phyloP scores from a whole-genome alignment of 2,888 invertebrate genomes.

The Cheilosia impressa region DNA sequence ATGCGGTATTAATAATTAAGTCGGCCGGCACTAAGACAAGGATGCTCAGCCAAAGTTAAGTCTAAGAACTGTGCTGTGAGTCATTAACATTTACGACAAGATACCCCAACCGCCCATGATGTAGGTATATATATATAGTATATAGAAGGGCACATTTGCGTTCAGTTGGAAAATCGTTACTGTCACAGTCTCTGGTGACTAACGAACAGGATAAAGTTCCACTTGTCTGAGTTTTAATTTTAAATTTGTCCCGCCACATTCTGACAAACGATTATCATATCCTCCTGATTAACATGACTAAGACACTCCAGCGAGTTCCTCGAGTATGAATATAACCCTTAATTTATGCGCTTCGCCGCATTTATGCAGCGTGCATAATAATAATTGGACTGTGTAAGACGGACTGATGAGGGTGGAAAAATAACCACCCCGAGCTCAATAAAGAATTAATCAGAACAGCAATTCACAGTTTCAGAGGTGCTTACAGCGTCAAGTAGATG shows the following conservation, averaged over 20 bases:
- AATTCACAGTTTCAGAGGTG: slow-evolving; percentile 82
- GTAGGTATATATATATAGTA: no score
- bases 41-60: slow-evolving; percentile 49
- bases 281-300: slow-evolving; percentile 83
- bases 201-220: slow-evolving; percentile 75
- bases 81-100: slow-evolving; percentile 73
- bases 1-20: slow-evolving; percentile 74
- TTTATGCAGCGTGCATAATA: slow-evolving; percentile 65
- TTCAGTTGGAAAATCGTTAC: slow-evolving; percentile 71
- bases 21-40: slow-evolving; percentile 11
- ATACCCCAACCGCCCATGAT: not conserved
- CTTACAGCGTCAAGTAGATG: slow-evolving; percentile 82
- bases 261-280: slow-evolving; percentile 83
- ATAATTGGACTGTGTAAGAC: slow-evolving; percentile 54
- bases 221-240: slow-evolving; percentile 75
- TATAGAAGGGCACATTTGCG: slow-evolving; percentile 38
- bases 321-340: slow-evolving; percentile 40
- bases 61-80: slow-evolving; percentile 57
- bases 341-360: slow-evolving; percentile 64
- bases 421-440: slow-evolving; percentile 48
- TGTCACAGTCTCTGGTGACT: slow-evolving; percentile 75
- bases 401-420: slow-evolving; percentile 24
- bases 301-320: slow-evolving; percentile 64
- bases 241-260: slow-evolving; percentile 75
- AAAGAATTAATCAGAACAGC: slow-evolving; percentile 74